These are phyloP conservation scores for Stigmatopora argus DNA, from an alignment of 2,113 vertebrate species.

Conservation along the genomic window DNA sequence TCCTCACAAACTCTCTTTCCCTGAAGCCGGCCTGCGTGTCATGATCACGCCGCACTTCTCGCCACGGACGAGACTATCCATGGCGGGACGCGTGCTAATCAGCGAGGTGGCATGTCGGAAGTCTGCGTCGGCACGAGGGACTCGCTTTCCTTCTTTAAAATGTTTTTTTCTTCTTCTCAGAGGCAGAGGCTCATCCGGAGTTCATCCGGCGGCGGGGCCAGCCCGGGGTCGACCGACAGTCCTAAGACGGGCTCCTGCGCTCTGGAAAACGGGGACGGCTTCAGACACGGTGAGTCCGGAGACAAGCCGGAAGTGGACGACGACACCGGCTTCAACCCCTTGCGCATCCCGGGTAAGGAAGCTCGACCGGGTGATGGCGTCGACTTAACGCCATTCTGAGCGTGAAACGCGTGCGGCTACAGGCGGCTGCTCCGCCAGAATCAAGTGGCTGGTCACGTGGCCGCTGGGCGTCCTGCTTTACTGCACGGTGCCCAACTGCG, in stretches of 20 bases:
- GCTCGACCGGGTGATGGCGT: conserved; percentile 5
- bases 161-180: conserved; percentile 29
- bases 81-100: conserved; percentile 76
- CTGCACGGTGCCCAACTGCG: conserved; percentile 74
- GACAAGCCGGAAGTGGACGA: conserved; percentile 53
- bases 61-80: conserved; percentile 73
- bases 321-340: conserved; percentile 63
- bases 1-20: conserved; percentile 74
- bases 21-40: conserved; percentile 72
- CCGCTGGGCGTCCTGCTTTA: conserved; percentile 72
- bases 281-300: conserved; percentile 35
- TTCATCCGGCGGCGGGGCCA: conserved; percentile 37
- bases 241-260: conserved; percentile 60
- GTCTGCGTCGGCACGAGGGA: no score
- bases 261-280: conserved; percentile 65
- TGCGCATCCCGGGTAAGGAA: conserved; percentile 67
- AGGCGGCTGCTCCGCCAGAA: conserved; percentile 59
- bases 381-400: no score
- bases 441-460: conserved; percentile 75
- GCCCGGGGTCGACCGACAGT: conserved; percentile 45
- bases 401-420: not conserved
- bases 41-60: conserved; percentile 79
- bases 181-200: conserved; percentile 67
- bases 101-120: conserved; percentile 62
- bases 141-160: not conserved